These are phyloP conservation scores for Cheiracanthium punctorium DNA, from an alignment of 2,888 invertebrate species.

Conservation along the genomic window DNA sequence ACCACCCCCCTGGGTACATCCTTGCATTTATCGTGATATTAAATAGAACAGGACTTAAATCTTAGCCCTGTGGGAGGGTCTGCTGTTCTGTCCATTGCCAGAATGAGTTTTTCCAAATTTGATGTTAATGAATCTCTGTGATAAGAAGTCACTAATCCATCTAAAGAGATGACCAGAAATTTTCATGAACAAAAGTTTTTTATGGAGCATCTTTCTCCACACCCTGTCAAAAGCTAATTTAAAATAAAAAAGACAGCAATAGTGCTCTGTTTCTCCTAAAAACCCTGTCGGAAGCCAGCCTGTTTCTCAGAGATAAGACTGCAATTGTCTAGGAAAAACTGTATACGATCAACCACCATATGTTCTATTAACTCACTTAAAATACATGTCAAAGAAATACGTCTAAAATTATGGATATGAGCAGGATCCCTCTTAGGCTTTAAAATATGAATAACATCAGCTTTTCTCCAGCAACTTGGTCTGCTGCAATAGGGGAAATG, in stretches of 20 bases:
- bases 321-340: not conserved
- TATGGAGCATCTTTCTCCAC: not conserved
- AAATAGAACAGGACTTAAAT: no score
- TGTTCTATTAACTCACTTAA: not conserved
- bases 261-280: not conserved
- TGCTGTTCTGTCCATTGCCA: no score
- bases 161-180: no score
- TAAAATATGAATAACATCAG: not conserved
- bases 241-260: not conserved
- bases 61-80: no score
- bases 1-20: no score
- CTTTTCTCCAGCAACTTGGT: not conserved
- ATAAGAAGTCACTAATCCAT: no score
- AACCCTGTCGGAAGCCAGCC: not conserved
- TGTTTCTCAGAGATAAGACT: not conserved
- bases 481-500: no score
- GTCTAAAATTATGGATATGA: not conserved
- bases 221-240: not conserved
- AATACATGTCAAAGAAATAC: not conserved
- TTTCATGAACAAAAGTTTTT: no score
- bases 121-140: no score
- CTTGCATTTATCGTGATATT: no score
- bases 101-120: no score
- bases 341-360: not conserved
- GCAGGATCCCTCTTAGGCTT: not conserved